Conservation (phyloP, 1,140 invertebrate species). For the Drosophila rhopaloa region DNA sequence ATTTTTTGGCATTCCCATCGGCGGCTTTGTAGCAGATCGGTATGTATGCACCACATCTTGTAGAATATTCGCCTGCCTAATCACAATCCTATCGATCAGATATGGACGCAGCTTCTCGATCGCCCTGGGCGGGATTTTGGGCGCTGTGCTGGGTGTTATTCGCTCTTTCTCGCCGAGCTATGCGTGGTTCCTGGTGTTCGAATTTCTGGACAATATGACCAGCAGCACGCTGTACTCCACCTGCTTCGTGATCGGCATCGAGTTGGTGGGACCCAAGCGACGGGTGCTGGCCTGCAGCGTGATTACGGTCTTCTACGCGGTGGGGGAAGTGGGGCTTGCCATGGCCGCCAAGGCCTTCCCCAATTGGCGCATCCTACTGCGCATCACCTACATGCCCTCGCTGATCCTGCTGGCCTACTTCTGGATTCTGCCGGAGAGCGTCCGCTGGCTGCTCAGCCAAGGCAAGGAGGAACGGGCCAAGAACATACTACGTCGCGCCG, state of each 20-base stretch:
- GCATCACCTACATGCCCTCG: constrained; percentile 88
- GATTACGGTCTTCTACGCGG: constrained; percentile 89
- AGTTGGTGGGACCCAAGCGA: constrained; percentile 90
- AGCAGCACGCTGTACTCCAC: constrained; percentile 88
- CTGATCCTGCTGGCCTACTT: constrained; percentile 87
- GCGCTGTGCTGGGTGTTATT: constrained; percentile 87
- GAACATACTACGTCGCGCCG: constrained; percentile 87
- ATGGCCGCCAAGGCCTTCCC: constrained; percentile 88
- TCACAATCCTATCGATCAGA: constrained; percentile 71
- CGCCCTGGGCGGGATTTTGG: constrained; percentile 86
- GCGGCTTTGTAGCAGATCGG: constrained; percentile 89
- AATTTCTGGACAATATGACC: constrained; percentile 88
- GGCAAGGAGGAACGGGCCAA: constrained; percentile 88
- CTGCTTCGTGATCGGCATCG: constrained; percentile 89
- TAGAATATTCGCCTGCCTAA: neutral
- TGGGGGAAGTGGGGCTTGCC: constrained; percentile 89
- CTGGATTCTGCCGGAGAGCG: constrained; percentile 87
- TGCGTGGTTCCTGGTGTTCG: constrained; percentile 87
- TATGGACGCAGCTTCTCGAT: constrained; percentile 88
- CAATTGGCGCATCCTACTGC: constrained; percentile 89
- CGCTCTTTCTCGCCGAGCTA: constrained; percentile 89
- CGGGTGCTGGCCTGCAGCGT: constrained; percentile 90
- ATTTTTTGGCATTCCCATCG: constrained; percentile 88
- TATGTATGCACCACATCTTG: constrained; percentile 50
- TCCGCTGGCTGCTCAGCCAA: constrained; percentile 91